Percentiles rank a stretch among this genome's conserved stretches.
phyloP scores from a whole-genome alignment of 2,888 invertebrate genomes.

The Anthoptus insignis region DNA sequence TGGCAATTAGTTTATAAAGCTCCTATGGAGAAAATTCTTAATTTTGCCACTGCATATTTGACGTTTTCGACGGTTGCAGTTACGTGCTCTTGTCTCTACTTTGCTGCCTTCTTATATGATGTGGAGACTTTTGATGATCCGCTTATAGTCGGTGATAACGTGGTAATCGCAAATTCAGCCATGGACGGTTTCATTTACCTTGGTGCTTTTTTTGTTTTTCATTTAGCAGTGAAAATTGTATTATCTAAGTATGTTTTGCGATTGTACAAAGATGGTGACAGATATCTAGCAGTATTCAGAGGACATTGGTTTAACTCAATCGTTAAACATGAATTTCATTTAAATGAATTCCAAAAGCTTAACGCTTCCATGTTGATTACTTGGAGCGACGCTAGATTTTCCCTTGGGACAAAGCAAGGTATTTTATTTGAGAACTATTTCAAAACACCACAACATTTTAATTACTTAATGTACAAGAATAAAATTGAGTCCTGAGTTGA shows the following conservation, averaged over 20 bases:
- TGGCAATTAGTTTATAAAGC: constrained; percentile 80
- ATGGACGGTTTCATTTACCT: constrained; percentile 70
- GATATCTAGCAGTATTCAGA: constrained; percentile 75
- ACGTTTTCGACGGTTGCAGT: constrained; percentile 65
- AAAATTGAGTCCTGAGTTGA: constrained; percentile 42
- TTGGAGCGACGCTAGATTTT: constrained; percentile 76
- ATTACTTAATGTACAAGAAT: constrained; percentile 66
- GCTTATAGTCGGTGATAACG: constrained; percentile 64
- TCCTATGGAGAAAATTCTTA: constrained; percentile 71
- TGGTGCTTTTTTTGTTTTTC: constrained; percentile 68
- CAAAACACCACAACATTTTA: constrained; percentile 76
- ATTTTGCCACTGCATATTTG: constrained; percentile 66
- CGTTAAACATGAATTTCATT: constrained; percentile 68
- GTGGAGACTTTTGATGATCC: constrained; percentile 63
- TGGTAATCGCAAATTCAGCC: constrained; percentile 73
- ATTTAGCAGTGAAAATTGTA: constrained; percentile 68
- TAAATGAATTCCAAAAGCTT: constrained; percentile 72
- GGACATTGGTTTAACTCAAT: constrained; percentile 68
- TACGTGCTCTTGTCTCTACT: constrained; percentile 61
- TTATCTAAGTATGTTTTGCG: constrained; percentile 75
- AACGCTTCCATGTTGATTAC: constrained; percentile 66
- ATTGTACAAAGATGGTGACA: constrained; percentile 74
- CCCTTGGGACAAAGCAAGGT: constrained; percentile 71
- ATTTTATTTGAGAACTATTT: constrained; percentile 76
- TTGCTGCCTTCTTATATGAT: constrained; percentile 66